Evolutionary conservation across 1,140 invertebrate genomes (phyloP).

Genomic region (Nixonia krombeini): DNA sequence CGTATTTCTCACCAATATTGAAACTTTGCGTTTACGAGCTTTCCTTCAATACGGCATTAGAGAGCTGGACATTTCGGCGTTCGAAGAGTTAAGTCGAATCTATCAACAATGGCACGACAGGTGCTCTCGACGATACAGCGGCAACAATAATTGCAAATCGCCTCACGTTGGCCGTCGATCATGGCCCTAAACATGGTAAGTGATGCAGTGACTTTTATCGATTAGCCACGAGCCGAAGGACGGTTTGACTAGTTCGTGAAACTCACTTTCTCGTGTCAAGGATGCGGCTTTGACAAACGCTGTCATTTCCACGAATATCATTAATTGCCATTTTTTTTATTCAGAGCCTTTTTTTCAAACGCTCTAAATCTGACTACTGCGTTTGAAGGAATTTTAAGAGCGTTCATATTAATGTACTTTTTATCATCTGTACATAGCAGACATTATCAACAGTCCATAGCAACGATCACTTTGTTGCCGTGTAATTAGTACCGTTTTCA

Average conservation of each 20-base stretch:
- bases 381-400: too few species aligned
- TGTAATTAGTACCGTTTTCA: too few species aligned
- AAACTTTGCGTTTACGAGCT: too few species aligned
- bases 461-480: too few species aligned
- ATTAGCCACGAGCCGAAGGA: conserved; percentile 52
- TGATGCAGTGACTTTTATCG: conserved; percentile 50
- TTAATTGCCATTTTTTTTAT: not conserved
- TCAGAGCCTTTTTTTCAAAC: not conserved
- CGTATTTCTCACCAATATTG: too few species aligned
- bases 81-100: conserved; percentile 59
- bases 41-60: too few species aligned
- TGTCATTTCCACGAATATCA: not conserved
- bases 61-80: too few species aligned
- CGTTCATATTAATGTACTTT: too few species aligned
- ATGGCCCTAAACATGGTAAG: conserved; percentile 58
- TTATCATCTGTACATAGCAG: too few species aligned
- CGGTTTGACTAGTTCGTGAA: conserved; percentile 52
- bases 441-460: too few species aligned
- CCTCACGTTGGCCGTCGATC: conserved; percentile 59
- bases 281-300: conserved; percentile 15
- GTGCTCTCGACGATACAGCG: conserved; percentile 60
- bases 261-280: conserved; percentile 33
- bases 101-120: conserved; percentile 62
- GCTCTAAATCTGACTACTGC: too few species aligned
- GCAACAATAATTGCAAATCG: conserved; percentile 66